Base-by-base conservation (phyloP, 2,888 invertebrate species). In the Stenodera caucasica region DNA sequence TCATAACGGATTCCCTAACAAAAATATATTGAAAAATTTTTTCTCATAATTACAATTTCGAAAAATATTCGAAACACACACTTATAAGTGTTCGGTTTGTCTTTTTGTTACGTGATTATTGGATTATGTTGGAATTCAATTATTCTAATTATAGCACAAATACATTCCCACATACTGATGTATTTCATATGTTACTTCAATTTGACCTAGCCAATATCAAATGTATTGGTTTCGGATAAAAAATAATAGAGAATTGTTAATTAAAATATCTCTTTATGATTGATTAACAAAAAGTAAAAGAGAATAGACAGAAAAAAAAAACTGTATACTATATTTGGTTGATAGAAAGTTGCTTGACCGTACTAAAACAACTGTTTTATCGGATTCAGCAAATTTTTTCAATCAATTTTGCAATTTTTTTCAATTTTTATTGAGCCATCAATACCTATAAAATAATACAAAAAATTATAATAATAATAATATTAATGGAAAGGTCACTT, bases 151-250 rank as follows among this genome's bases (percentile, higher is more conserved):
- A 52, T 52, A 52, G 52, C 15, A 21, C 0, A 18, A 45, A 11
- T 21, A 21, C 45, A 21, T 18, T 18, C 37, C 14, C n/a, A 14
- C 1, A 14, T 1, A 18, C 40, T 18, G 18, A 7, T n/a, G 1
- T 35, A 33, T 33, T 33, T 33, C 2, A 32, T 12, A 1, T 37
- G 37, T 7, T 7, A 14, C 37, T 26, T 15, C 15, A 18, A 52
- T 23, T 32, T 52, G 52, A 52, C 52, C 52, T 52, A 52, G 52
- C 26, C 52, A 52, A 52, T 52, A 52, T 52, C 52, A 52, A 52
- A 52, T 21, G 29, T n/a, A 52, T 26, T 52, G 18, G n/a, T 52
- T 52, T 52, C 14, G 7, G 26, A 26, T 5, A 26, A 26, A 26
- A 37, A 5, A 15, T 7, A 15, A 37, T 4, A 15, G 15, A 6